A percentile compares a stretch with the other conserved stretches of the same genome.
phyloP scores from a whole-genome alignment of 2,888 invertebrate species.

The Plagiodera versicolora region DNA sequence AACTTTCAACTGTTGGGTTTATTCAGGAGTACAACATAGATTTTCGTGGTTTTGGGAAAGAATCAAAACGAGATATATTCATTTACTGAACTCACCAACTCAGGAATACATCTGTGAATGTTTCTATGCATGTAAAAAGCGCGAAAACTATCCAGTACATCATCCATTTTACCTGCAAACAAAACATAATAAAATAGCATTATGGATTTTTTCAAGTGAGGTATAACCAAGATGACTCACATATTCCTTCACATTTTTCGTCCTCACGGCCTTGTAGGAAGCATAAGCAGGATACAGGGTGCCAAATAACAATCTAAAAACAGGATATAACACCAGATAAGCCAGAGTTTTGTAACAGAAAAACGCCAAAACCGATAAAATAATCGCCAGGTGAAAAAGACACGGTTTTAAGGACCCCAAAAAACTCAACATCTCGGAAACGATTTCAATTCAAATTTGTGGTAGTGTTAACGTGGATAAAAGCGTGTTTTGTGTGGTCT shows the following conservation, averaged over 20 bases:
- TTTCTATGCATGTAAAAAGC: conserved; percentile 91
- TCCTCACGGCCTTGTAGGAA: conserved; percentile 97
- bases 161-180: conserved; percentile 97
- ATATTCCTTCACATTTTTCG: conserved; percentile 98
- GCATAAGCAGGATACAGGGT: conserved; percentile 98
- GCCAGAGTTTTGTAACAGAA: conserved; percentile 59
- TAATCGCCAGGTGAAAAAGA: conserved; percentile 33
- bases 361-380: conserved; percentile 45
- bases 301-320: conserved; percentile 96
- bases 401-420: conserved; percentile 28
- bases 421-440: conserved; percentile 16
- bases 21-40: no score
- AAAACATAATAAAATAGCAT: no score
- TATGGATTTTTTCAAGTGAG: no score
- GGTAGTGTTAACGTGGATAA: not conserved
- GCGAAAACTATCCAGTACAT: conserved; percentile 99
- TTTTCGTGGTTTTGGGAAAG: no score
- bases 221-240: no score
- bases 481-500: not conserved
- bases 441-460: not conserved
- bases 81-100: conserved; percentile 73
- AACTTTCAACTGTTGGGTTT: no score
- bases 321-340: conserved; percentile 69
- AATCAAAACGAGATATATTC: no score
- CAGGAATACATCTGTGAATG: conserved; percentile 92